These are phyloP conservation scores for Neuroscelio doddi DNA, from an alignment of 2,888 invertebrate species.

Conservation along the genomic window DNA sequence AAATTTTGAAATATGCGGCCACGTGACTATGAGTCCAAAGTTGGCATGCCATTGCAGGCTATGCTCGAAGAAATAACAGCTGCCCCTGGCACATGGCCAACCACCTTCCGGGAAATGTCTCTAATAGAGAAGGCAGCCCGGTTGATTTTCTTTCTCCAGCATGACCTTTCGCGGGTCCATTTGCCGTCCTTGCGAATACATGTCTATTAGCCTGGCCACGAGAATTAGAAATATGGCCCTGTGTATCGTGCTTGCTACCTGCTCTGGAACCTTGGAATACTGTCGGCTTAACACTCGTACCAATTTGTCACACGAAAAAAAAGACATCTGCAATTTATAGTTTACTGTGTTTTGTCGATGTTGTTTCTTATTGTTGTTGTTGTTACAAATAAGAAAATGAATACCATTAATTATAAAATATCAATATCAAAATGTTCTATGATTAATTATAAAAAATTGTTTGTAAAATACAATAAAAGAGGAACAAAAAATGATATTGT, in stretches of 20 bases:
- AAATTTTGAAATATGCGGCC: slow-evolving; percentile 23
- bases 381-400: too few relatives aligned
- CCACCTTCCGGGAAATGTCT: slow-evolving; percentile 46
- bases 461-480: too few relatives aligned
- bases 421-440: too few relatives aligned
- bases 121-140: slow-evolving; percentile 37
- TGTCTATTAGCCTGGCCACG: slow-evolving; percentile 22
- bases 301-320: slow-evolving; percentile 14
- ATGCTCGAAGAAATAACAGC: slow-evolving; percentile 45
- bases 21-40: slow-evolving; percentile 4
- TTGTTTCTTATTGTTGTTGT: too few relatives aligned
- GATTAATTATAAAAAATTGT: too few relatives aligned
- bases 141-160: slow-evolving; percentile 13
- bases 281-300: slow-evolving; percentile 5
- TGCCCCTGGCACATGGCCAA: slow-evolving; percentile 45
- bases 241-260: slow-evolving; percentile 2
- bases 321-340: slow-evolving; percentile 11
- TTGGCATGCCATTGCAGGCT: slow-evolving; percentile 4
- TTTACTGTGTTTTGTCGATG: too few relatives aligned
- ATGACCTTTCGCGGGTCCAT: slow-evolving; percentile 22
- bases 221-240: slow-evolving; percentile 21
- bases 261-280: slow-evolving; percentile 12
- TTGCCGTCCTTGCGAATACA: slow-evolving; percentile 17
- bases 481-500: too few relatives aligned
- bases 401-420: too few relatives aligned